Base-by-base conservation (phyloP, 53 echinoderm and acorn worm species). In the Antedon mediterranea region DNA sequence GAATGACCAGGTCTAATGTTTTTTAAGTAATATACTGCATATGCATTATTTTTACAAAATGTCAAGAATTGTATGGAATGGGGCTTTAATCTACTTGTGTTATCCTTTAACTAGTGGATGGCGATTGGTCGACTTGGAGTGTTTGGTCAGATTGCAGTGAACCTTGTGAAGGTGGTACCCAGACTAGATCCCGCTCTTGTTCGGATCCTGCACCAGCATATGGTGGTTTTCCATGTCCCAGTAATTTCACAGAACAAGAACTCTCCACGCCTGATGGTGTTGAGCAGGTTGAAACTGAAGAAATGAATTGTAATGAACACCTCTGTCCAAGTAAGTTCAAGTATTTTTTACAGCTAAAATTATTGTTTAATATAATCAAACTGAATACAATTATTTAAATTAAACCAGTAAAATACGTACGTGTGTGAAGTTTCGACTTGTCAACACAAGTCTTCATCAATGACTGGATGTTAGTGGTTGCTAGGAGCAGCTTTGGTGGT, bases 91-190 rank as follows among this genome's bases (percentile, higher is more conserved):
- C n/a, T n/a, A n/a, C n/a, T n/a, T n/a, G n/a, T n/a, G n/a, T n/a
- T n/a, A n/a, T n/a, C n/a, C n/a, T n/a, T n/a, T n/a, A n/a, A n/a
- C 7, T 78, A 90, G 87, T 90, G 18, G 85, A 90, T 80, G 87
- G 85, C 0, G 85, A 83, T 30, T 90, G 90, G 90, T 77, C 87
- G 0, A 34, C 32, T 75, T 90, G 90, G 90, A 79, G 84, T 1
- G 26, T 37, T 0, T 90, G 90, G 90, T 79, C 78, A 30, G 87
- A 90, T 29, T 90, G 88, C 74, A 85, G 82, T 43, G 79, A 82
- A 76, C 75, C 43, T n/a, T 90, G 88, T 43, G 87, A 85, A 72
- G 79, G 81, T 15, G 90, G 88, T 42, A 74, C 31, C 0, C 82
- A 90, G 90, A 79, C 77, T 8, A 72, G 90, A 43, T 73, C 79